phyloP scores from a whole-genome alignment of 1,140 invertebrate species.

The Zaprionus gabonicus region DNA sequence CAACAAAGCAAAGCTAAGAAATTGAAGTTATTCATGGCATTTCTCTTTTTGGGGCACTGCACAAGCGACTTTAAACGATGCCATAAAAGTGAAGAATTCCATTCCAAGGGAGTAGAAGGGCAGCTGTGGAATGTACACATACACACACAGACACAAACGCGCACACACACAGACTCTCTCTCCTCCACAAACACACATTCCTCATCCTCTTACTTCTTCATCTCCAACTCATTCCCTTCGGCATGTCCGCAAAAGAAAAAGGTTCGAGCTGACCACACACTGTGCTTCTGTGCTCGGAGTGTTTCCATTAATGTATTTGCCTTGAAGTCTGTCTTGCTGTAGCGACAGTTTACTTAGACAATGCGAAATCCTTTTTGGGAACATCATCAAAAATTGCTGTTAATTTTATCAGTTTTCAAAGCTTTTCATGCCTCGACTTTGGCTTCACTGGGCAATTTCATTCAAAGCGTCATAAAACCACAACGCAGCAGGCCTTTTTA shows the following conservation, averaged over 20 bases:
- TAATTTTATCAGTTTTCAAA: constrained; percentile 48
- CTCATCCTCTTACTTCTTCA: constrained; percentile 25
- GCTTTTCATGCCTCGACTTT: constrained; percentile 7
- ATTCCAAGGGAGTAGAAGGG: background rate
- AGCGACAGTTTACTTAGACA: no score
- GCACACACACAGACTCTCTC: no score
- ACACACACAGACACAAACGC: no score
- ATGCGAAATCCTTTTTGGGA: constrained; percentile 17
- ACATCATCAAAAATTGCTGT: constrained; percentile 27
- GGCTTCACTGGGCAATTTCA: constrained; percentile 68
- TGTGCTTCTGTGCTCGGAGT: constrained; percentile 15
- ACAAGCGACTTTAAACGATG: constrained; percentile 39
- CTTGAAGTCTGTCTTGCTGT: background rate
- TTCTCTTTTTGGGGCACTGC: background rate
- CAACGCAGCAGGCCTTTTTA: constrained; percentile 39
- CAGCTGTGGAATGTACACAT: constrained; percentile 50
- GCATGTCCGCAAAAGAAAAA: constrained; percentile 30
- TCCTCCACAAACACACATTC: constrained; percentile 30
- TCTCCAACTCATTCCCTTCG: no score
- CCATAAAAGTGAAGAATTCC: constrained; percentile 31
- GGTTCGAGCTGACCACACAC: constrained; percentile 27
- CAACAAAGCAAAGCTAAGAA: constrained; percentile 5
- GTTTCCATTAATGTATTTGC: constrained; percentile 7
- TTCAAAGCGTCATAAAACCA: constrained; percentile 68
- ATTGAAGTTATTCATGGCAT: constrained; percentile 27